phyloP scores from a whole-genome alignment of 1,140 invertebrate genomes.

The Hyphantria cunea region DNA sequence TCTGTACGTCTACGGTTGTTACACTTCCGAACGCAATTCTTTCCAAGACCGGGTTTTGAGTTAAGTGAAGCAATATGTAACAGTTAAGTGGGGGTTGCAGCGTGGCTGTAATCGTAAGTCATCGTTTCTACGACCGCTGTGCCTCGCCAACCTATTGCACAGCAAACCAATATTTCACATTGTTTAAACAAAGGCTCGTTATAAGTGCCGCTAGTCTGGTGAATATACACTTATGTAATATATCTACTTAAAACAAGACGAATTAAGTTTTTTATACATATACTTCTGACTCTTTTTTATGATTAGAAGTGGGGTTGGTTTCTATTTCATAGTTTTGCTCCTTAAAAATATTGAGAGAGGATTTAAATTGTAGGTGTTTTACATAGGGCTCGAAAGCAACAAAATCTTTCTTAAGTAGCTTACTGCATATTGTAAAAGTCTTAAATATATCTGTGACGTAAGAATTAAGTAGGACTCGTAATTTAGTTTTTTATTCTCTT shows the following conservation, averaged over 20 bases:
- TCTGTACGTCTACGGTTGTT: slow-evolving; percentile 29
- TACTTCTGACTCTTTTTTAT: no score
- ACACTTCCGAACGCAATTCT: slow-evolving; percentile 50
- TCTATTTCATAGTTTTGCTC: no score
- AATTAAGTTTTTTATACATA: no score
- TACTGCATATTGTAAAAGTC: no score
- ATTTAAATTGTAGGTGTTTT: no score
- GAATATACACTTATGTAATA: background rate
- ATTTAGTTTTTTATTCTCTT: background rate
- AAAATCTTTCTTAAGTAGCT: no score
- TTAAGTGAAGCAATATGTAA: slow-evolving; percentile 60
- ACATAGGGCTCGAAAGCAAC: no score
- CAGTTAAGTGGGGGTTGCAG: slow-evolving; percentile 53
- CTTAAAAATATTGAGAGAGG: no score
- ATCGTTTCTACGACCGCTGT: slow-evolving; percentile 42
- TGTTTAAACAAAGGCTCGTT: slow-evolving; percentile 45
- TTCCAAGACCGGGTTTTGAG: slow-evolving; percentile 46
- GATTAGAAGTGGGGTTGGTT: no score
- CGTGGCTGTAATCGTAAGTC: slow-evolving; percentile 51
- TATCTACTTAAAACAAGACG: no score
- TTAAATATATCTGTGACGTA: no score
- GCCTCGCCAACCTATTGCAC: slow-evolving; percentile 36
- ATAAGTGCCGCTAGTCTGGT: slow-evolving; percentile 23
- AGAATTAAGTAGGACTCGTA: no score
- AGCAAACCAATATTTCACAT: slow-evolving; percentile 44